Evolutionary conservation across 2,888 invertebrate species (phyloP), one percentile per base, ranked within the genome.

Genomic region (Lasioglossum pauxillum): DNA sequence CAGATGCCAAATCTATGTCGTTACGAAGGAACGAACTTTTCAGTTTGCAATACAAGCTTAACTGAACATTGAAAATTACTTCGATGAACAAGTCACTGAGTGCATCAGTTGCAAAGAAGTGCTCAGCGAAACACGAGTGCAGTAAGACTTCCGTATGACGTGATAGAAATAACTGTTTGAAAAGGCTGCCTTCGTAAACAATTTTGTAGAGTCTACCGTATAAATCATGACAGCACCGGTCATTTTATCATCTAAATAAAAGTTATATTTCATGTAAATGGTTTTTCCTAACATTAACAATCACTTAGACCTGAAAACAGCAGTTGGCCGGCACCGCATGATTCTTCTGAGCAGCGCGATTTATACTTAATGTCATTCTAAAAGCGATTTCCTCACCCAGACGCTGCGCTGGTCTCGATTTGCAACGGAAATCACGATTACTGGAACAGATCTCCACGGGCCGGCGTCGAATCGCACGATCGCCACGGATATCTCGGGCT

Each of bases 341-440:
- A 64, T 35, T 64, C 64, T 31, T 35, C 31, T 0, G 16, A 14
- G 31, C 16, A 19, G 16, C 19, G 19, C 64, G 19, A 64, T 64
- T 64, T 64, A 35, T 64, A 19, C 19, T 64, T 35, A 35, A 64
- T 35, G 64, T 64, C 64, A 64, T 35, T 64, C 64, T 64, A 31
- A 64, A 31, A 8, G 64, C 64, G 64, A 64, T 64, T 64, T 64
- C 64, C 64, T 31, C 64, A 64, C 64, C 19, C 31, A 7, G 64
- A 8, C 31, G 64, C 64, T 31, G 19, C 31, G 12, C 14, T 19
- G 7, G 5, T 8, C 35, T 35, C 77, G 84, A 84, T 84, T 79
- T 69, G 64, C 72, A 73, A 27, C 60, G 84, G 78, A 78, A 78
- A 75, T 46, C 76, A 77, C 49, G 84, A 53, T 76, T 46, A 53